Conservation (phyloP, 2,888 invertebrate species). For the Pharmacophagus antenor region DNA sequence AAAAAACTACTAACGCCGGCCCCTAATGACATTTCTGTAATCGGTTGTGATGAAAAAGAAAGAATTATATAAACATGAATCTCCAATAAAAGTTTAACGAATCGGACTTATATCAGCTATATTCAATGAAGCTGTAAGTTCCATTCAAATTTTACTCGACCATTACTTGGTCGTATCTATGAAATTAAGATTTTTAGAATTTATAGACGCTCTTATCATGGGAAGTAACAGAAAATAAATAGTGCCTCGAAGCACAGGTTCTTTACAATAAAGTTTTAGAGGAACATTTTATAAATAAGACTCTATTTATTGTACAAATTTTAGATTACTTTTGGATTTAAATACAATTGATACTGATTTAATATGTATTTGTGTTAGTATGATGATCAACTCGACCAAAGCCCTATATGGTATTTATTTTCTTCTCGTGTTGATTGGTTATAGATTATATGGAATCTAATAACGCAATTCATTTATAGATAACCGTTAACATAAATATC, state of each 20-base stretch:
- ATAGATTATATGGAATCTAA: no score
- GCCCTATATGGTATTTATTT: no score
- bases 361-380: no score
- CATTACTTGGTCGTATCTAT: slow-evolving; percentile 10
- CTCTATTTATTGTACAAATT: no score
- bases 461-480: not conserved
- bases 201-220: slow-evolving; percentile 6
- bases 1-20: no score
- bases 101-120: not conserved
- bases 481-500: not conserved
- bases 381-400: no score
- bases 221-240: slow-evolving; percentile 1
- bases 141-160: not conserved
- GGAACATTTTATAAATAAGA: not conserved
- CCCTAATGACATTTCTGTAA: no score
- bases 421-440: no score
- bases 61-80: not conserved
- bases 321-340: no score
- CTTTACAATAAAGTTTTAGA: not conserved
- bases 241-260: not conserved
- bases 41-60: no score
- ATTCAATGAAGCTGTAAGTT: not conserved
- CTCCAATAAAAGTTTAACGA: not conserved
- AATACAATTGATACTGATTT: no score
- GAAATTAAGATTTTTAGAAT: slow-evolving; percentile 12